Base-by-base conservation (phyloP, 1,140 invertebrate genomes). In the Drosophila malerkotliana region DNA sequence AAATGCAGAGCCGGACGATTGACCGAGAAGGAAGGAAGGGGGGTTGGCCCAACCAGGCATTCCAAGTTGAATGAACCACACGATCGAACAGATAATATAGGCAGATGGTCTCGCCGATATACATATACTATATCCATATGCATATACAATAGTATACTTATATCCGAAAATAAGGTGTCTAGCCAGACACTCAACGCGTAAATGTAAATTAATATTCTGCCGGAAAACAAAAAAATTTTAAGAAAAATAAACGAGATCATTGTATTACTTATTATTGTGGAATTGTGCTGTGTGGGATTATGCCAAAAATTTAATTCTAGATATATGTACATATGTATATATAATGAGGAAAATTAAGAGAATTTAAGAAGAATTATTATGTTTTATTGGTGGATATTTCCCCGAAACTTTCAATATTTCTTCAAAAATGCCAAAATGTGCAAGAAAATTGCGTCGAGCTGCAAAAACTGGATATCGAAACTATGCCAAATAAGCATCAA, bases 21-120 rank as follows among this genome's bases (percentile, higher is more conserved):
- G 75, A 72, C 77, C 68, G 56, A 47, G 49, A 24, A 28, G 26
- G 28, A 39, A 24, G 18, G 10, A 41, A 9, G 18, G 9, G 5
- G 2, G 54, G 39, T n/a, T 12, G 24, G 28, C 28, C n/a, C 1
- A 41, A 9, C 44, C 41, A 32, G 18, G 14, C 7, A n/a, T 21
- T 66, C 63, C 54, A 61, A 63, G 77, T 79, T 79, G 72, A 79
- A 80, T 76, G 72, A 79, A 80, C 77, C 72, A 58, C 69, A 68
- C 45, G 53, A 72, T 41, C 58, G 45, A 58, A 61, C 49, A 41
- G 45, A 62, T 55, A 72, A 44, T 52, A 28, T 24, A 47, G 64
- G 60, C 59, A 67, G 63, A 67, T 67, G 63, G 63, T 67, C 63
- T 52, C 61, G 21, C 26, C 12, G 12, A 26, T 37, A 58, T 39